Base-by-base conservation (phyloP, 2,797 vertebrate genomes). In the Anguilla megastoma region DNA sequence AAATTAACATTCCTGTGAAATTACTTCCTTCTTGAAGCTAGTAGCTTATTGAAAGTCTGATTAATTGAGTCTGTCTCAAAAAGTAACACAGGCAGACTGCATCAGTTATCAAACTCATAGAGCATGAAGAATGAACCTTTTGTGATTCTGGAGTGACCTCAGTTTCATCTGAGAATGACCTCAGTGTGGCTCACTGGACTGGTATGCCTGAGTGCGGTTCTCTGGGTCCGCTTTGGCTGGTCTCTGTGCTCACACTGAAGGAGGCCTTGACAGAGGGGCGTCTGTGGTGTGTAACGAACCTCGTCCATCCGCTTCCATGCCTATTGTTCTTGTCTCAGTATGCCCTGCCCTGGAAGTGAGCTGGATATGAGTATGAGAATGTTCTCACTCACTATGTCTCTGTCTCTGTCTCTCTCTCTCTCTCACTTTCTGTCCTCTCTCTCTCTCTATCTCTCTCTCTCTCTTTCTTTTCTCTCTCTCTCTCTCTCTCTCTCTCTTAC, bases 321-420 rank as follows among this genome's bases (percentile, higher is more conserved):
- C 84, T 63, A 69, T 86, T 86, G 85, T 86, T 30, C 10, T 41
- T 14, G 24, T 45, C 84, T 36, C 60, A 48, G 41, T 48, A 18
- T 1, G 2, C 85, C 54, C 66, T n/a, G 33, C 85, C 33, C 60
- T 69, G 85, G 85, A 86, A 48, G 54, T 21, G 36, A 24, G 16
- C 36, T 69, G 85, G 60, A 69, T 45, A 71, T 86, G 45, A 86
- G 60, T 66, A 21, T 60, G 8, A 41, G 14, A 63, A n/a, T 8
- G 10, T 3, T 74, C 27, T 74, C 12, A 56, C 54, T 56, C 54
- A n/a, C 63, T 24, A n/a, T 66, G 7, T 52, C 10, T 66, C 3
- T 66, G 1, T 69, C 24, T 27, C 24, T 69, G 58, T 63, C 60
- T 21, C 18, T n/a, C 18, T 21, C 60, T n/a, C 60, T 7, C 52